phyloP scores from a whole-genome alignment of 1,140 invertebrate genomes.

The Coenobita brevimanus region DNA sequence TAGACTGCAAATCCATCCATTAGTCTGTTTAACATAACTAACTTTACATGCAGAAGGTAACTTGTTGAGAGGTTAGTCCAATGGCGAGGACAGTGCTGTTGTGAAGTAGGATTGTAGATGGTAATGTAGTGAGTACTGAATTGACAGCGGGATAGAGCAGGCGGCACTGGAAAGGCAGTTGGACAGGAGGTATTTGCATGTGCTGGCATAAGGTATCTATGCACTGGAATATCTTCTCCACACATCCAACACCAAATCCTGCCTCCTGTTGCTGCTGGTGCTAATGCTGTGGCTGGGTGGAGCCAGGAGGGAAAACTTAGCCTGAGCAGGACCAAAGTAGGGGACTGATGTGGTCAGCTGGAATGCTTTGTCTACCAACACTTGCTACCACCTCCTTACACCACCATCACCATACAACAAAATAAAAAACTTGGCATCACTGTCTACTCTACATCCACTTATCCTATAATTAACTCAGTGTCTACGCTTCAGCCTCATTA shows the following conservation, averaged over 20 bases:
- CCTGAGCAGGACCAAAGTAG: conserved; percentile 37
- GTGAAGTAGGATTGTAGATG: conserved; percentile 69
- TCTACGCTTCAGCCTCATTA: neutral
- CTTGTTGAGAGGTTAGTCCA: neutral
- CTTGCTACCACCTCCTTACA: conserved; percentile 52
- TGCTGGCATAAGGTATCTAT: conserved; percentile 70
- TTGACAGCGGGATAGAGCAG: conserved; percentile 53
- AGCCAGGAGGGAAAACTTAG: too few species aligned
- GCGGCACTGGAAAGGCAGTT: conserved; percentile 69
- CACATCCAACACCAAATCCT: conserved; percentile 50
- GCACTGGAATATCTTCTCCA: conserved; percentile 47
- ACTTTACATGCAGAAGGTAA: too few species aligned
- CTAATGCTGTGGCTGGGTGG: conserved; percentile 22
- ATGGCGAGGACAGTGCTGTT: conserved; percentile 42
- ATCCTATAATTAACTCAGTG: neutral
- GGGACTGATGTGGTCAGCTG: conserved; percentile 38
- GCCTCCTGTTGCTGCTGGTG: conserved; percentile 18
- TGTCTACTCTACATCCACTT: conserved; percentile 17
- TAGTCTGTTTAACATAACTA: too few species aligned
- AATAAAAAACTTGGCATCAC: conserved; percentile 58
- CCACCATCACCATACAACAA: conserved; percentile 58
- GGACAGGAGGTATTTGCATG: conserved; percentile 72
- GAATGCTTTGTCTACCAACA: conserved; percentile 56
- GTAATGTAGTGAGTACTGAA: conserved; percentile 69
- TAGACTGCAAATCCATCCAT: too few species aligned